Evolutionary conservation across 64 coral and sea anemone species (phyloP), one percentile per base, ranked within the genome.

Genomic region (Cladopsammia gracilis): DNA sequence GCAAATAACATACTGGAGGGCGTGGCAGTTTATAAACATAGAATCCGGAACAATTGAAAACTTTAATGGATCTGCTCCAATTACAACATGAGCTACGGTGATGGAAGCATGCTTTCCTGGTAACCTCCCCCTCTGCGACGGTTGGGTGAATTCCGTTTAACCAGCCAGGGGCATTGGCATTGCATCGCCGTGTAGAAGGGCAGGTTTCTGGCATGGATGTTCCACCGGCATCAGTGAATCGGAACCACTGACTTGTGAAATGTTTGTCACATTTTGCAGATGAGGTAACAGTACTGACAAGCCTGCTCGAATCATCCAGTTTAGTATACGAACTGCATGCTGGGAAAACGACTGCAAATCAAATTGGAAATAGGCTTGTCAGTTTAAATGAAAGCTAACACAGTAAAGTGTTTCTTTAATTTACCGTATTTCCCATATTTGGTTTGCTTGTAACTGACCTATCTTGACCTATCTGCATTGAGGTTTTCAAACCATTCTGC

Each of bases 21-120:
- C 18, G 8, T 14, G 4, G 10, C 45, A 86, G 20, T 42, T 86
- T 22, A 24, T 86, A 86, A 52, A 86, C 50, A 50, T 69, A 86
- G 62, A 68, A 86, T 6, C 62, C 62, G 43, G 22, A 24, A 15
- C 83, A 86, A n/a, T 86, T 86, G 4, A 58, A 16, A 50, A 86
- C 43, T 18, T 86, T 48, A 8, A 86, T 43, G 4, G 5, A 3
- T 12, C 7, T 50, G 14, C 6, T 70, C 19, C 0, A 65, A 43
- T 0, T 0, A 10, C 83, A 86, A 34, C 62, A 70, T 13, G 18
- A 48, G 0, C 23, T 0, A 8, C 13, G 4, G 4, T 9, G 52
- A 5, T 43, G 19, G 24, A 86, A 86, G 43, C 83, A 86, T 8
- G 49, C 83, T 50, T 4, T 70, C 43, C 64, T 86, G 3, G 16